Evolutionary conservation across 2,888 invertebrate species (phyloP).

Genomic region (Agrypnus murinus): DNA sequence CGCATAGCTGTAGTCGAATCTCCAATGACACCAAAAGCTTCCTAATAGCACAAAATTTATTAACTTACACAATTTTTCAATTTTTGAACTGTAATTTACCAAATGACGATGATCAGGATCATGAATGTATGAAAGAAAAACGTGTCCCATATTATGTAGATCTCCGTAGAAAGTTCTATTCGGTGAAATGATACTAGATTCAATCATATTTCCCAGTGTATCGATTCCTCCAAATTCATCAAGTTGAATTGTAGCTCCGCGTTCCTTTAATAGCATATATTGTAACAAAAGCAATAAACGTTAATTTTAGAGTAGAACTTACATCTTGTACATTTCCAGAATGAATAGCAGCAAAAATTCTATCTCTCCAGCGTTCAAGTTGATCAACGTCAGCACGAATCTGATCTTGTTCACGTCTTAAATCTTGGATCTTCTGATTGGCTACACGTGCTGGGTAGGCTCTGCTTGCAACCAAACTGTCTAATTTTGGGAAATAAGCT

Average conservation of each 20-base stretch:
- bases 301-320: constrained; percentile 64
- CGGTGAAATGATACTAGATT: constrained; percentile 80
- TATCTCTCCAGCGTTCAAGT: constrained; percentile 84
- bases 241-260: constrained; percentile 74
- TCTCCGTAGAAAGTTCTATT: constrained; percentile 85
- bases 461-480: constrained; percentile 84
- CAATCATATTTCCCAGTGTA: constrained; percentile 85
- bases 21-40: constrained; percentile 87
- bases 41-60: constrained; percentile 71
- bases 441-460: constrained; percentile 84
- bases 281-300: too few species aligned
- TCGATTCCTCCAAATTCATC: constrained; percentile 85
- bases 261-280: constrained; percentile 69
- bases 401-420: constrained; percentile 81
- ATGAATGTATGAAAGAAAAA: constrained; percentile 84
- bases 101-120: constrained; percentile 86
- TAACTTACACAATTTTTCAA: too few species aligned
- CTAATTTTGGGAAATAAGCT: constrained; percentile 90
- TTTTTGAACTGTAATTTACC: constrained; percentile 70
- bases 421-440: constrained; percentile 74
- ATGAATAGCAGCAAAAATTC: constrained; percentile 82
- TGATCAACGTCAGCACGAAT: constrained; percentile 80
- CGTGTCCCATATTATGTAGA: constrained; percentile 88
- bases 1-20: constrained; percentile 90
- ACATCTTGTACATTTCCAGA: constrained; percentile 76